These are phyloP conservation scores for Sinocyclocheilus maitianheensis DNA, from an alignment of 2,113 vertebrate species.

Conservation along the genomic window DNA sequence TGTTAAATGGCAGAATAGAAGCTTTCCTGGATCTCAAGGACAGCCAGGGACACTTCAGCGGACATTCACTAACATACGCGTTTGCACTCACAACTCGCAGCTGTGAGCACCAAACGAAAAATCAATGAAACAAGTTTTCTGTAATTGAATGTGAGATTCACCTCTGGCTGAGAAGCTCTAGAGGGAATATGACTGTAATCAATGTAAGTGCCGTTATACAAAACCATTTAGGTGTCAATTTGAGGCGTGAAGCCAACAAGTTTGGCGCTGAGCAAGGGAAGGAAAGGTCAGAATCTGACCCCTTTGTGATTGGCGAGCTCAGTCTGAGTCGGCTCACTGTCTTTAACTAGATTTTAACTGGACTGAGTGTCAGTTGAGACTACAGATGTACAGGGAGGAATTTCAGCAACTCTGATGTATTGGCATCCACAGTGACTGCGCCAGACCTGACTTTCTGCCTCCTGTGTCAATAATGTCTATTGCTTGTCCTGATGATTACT, in stretches of 20 bases:
- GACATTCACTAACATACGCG: conserved; percentile 40
- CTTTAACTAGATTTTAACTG: conserved; percentile 41
- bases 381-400: neutral
- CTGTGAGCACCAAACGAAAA: conserved; percentile 43
- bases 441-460: too few relatives aligned
- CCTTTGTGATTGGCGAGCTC: neutral
- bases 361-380: neutral
- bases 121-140: conserved; percentile 68
- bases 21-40: conserved; percentile 43
- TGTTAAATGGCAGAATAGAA: conserved; percentile 41
- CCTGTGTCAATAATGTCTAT: too few relatives aligned
- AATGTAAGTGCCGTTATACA: conserved; percentile 73
- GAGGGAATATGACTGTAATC: conserved; percentile 71
- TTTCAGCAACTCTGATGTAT: neutral
- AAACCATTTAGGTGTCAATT: conserved; percentile 73
- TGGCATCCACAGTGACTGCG: neutral
- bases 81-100: conserved; percentile 33
- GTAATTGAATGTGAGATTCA: conserved; percentile 69
- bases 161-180: conserved; percentile 37
- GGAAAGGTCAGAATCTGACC: conserved; percentile 36
- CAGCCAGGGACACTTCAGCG: conserved; percentile 7
- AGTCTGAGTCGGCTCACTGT: neutral
- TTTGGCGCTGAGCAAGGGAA: conserved; percentile 43
- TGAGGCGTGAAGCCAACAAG: conserved; percentile 41
- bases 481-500: too few relatives aligned